Base-by-base conservation (phyloP, 1,140 invertebrate genomes). In the Calosoma granatense region DNA sequence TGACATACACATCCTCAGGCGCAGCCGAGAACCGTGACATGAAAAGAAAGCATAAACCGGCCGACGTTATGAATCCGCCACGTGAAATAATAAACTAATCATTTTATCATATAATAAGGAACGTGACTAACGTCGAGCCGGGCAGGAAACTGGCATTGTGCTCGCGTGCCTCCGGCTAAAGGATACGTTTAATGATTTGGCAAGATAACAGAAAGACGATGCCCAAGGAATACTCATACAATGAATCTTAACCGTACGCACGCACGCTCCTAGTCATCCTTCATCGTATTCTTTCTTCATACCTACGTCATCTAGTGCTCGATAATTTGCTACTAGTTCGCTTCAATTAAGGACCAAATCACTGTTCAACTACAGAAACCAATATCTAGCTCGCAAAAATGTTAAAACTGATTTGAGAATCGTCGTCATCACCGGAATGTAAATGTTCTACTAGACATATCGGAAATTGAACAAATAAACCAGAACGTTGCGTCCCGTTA, bases 391-490 rank as follows among this genome's bases (percentile, higher is more conserved):
- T n/a, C n/a, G n/a, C n/a, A n/a, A n/a, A n/a, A n/a, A n/a, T n/a
- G n/a, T n/a, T n/a, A n/a, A n/a, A n/a, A 47, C 17, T 47, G 41
- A 17, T 17, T 47, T 17, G 17, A 47, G 9, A 3, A 17, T 11
- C 9, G 41, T 11, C 15, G 6, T 17, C 15, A 47, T 9, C 17
- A 17, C 9, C 41, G 41, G 41, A 47, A 47, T 47, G 41, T 47
- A 47, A 47, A 47, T 47, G 41, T 47, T 47, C 41, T 47, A 12
- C 6, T 17, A 47, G 41, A 17, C 41, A 47, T 47, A 47, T 47
- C 41, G 41, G 41, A 47, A 47, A 47, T 47, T 47, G 41, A 47
- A 47, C 41, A 47, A 47, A 47, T 47, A 47, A 47, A 47, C 41
- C 9, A 47, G 17, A 17, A 47, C 41, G 41, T 47, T 47, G 41